Evolutionary conservation across 2,113 vertebrate species (phyloP).

Genomic region (Petroica traversi): DNA sequence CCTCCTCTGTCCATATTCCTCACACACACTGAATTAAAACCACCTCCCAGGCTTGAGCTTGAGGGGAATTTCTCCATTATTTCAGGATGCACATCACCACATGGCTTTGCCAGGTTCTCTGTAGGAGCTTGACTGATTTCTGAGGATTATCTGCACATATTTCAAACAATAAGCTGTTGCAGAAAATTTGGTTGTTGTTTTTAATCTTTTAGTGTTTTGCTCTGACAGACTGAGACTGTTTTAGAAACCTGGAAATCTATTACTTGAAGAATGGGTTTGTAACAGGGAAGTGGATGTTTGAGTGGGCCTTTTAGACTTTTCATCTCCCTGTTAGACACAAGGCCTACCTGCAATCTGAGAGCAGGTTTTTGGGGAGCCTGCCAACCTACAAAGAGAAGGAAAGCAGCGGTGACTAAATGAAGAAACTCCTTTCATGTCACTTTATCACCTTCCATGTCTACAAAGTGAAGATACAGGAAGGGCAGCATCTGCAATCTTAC

Average conservation of each 20-base stretch:
- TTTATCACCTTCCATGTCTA: not conserved
- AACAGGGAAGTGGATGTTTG: not conserved
- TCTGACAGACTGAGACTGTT: not conserved
- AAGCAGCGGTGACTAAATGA: not conserved
- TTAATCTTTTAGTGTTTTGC: not conserved
- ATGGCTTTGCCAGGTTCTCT: not conserved
- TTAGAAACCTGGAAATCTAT: not conserved
- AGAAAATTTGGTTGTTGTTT: not conserved
- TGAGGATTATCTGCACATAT: not conserved
- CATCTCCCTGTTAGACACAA: not conserved
- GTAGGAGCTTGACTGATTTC: not conserved
- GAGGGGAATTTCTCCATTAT: not conserved
- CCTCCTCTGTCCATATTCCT: not conserved
- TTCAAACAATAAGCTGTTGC: not conserved
- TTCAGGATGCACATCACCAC: not conserved
- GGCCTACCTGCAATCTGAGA: not conserved
- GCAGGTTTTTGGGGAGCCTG: not conserved
- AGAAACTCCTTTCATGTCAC: not conserved
- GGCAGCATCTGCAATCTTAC: not conserved
- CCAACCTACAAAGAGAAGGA: not conserved
- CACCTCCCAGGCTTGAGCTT: accelerated
- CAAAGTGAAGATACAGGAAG: not conserved
- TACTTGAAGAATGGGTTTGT: not conserved
- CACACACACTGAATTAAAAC: not conserved
- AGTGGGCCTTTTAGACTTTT: not conserved